phyloP scores from a whole-genome alignment of 2,113 vertebrate species.

The Addax nasomaculatus region DNA sequence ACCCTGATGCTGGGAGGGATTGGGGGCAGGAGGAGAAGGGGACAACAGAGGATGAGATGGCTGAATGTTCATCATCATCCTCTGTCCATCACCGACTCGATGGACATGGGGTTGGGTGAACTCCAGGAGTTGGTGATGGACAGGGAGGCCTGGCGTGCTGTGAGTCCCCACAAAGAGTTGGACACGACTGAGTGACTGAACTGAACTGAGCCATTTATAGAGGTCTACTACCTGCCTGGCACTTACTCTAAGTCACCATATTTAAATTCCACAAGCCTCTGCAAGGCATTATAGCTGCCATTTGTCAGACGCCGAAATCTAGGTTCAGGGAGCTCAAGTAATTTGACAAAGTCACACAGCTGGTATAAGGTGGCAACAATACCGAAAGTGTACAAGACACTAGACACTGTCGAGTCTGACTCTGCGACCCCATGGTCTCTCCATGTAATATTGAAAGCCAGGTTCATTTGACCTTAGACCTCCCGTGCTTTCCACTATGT shows the following conservation, averaged over 20 bases:
- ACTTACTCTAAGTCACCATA: background rate
- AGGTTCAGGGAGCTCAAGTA: background rate
- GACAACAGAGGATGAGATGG: too few relatives aligned
- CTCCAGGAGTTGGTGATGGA: too few relatives aligned
- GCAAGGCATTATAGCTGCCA: background rate
- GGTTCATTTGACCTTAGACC: background rate
- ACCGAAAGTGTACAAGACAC: background rate
- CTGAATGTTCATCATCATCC: too few relatives aligned
- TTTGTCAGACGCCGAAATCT: slow-evolving; percentile 1
- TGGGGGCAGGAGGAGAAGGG: too few relatives aligned
- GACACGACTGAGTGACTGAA: too few relatives aligned
- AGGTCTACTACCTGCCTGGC: background rate
- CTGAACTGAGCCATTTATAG: background rate
- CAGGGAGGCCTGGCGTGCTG: too few relatives aligned
- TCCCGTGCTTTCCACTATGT: background rate
- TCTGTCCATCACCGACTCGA: too few relatives aligned
- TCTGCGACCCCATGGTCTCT: background rate
- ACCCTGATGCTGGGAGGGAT: too few relatives aligned
- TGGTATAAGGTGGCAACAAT: background rate
- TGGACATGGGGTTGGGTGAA: too few relatives aligned
- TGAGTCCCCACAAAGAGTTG: too few relatives aligned
- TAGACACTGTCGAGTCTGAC: background rate
- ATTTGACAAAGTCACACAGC: background rate
- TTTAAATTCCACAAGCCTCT: background rate
- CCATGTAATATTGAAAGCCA: background rate